These are phyloP conservation scores for Eupithecia inturbata DNA, from an alignment of 2,888 invertebrate genomes.

Conservation along the genomic window DNA sequence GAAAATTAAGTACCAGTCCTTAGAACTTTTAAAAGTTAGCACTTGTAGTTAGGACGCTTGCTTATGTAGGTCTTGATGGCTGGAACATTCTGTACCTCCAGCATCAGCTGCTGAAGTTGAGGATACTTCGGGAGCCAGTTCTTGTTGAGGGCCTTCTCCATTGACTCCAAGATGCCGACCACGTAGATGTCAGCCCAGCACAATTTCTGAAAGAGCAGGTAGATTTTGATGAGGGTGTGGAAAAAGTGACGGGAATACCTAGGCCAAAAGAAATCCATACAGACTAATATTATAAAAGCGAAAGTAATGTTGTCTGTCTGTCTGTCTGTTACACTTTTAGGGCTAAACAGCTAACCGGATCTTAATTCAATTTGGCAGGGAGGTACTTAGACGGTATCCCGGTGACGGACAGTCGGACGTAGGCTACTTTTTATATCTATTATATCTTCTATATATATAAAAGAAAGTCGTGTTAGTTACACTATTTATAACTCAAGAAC, in stretches of 20 bases:
- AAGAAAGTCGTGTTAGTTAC: no score
- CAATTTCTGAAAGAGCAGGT: slow-evolving; percentile 39
- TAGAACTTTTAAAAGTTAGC: slow-evolving; percentile 22
- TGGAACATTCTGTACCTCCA: slow-evolving; percentile 52
- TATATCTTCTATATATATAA: no score
- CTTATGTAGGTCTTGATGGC: slow-evolving; percentile 54
- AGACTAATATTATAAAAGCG: no score
- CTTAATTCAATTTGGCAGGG: no score
- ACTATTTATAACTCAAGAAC: no score
- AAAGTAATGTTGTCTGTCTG: no score
- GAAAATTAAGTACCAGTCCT: background rate
- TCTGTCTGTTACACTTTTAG: no score
- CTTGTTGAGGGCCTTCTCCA: slow-evolving; percentile 51
- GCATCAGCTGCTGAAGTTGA: slow-evolving; percentile 44
- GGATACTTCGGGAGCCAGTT: slow-evolving; percentile 51
- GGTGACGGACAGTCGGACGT: no score
- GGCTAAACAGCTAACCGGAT: no score
- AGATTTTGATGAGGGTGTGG: background rate
- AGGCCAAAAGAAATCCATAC: no score
- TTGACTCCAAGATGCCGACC: slow-evolving; percentile 53
- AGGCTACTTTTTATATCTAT: no score
- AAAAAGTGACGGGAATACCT: background rate
- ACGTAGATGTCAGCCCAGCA: slow-evolving; percentile 56
- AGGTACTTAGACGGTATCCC: no score
- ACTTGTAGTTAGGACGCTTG: slow-evolving; percentile 52